Evolutionary conservation across 2,797 vertebrate genomes (phyloP).

Genomic region (Danio tinwini): DNA sequence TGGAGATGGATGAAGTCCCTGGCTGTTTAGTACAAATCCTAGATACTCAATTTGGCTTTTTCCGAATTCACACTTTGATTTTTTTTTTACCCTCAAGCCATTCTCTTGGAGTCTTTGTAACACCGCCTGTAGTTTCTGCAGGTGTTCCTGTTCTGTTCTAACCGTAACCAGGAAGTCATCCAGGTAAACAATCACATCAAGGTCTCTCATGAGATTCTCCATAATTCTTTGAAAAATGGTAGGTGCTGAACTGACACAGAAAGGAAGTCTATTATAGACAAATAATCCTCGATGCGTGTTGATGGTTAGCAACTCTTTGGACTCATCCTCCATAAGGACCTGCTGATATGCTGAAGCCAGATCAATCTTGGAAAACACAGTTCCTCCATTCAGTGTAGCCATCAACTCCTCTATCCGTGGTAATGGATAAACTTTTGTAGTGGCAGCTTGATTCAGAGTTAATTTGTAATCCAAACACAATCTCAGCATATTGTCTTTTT

Average conservation of each 20-base stretch:
- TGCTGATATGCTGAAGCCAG: constrained; percentile 48
- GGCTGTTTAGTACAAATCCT: background rate
- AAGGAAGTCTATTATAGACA: no score
- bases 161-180: no score
- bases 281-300: constrained; percentile 51
- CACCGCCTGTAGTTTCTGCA: no score
- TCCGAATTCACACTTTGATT: background rate
- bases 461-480: constrained; percentile 51
- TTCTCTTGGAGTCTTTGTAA: no score
- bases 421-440: constrained; percentile 45
- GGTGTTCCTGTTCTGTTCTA: no score
- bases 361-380: constrained; percentile 54
- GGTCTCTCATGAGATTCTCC: no score
- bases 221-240: no score
- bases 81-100: background rate
- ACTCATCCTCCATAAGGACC: constrained; percentile 43
- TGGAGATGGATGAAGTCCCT: background rate
- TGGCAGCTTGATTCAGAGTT: constrained; percentile 45
- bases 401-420: constrained; percentile 45
- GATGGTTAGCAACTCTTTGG: constrained; percentile 33
- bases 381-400: constrained; percentile 51
- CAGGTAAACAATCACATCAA: no score
- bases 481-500: background rate
- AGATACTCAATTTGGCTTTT: background rate
- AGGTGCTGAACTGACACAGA: no score